phyloP scores from a whole-genome alignment of 1,140 invertebrate genomes.

The Bicyclus anynana region DNA sequence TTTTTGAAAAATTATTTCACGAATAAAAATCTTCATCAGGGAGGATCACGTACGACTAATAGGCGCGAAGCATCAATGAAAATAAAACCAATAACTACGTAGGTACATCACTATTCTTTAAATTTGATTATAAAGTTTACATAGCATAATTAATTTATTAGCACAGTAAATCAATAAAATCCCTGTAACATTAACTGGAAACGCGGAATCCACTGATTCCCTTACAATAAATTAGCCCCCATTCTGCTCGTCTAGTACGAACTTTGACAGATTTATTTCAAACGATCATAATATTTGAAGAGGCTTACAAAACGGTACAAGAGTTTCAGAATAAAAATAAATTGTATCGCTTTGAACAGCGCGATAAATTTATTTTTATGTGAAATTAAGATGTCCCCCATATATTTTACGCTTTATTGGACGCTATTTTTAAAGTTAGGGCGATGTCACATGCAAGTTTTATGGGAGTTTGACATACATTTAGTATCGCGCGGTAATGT shows the following conservation, averaged over 20 bases:
- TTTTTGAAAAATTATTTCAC: no score
- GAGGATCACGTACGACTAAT: no score
- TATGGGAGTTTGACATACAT: background rate
- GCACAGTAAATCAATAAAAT: slow-evolving; percentile 1
- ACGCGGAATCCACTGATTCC: background rate
- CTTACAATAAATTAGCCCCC: slow-evolving; percentile 1
- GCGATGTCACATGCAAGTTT: background rate
- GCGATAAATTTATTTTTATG: slow-evolving; percentile 44
- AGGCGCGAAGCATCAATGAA: no score
- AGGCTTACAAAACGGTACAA: slow-evolving; percentile 28
- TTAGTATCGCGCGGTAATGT: no score
- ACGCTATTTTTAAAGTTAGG: slow-evolving; percentile 14
- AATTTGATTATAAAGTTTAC: background rate
- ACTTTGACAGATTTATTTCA: slow-evolving; percentile 34
- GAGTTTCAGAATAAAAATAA: slow-evolving; percentile 30
- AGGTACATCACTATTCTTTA: no score
- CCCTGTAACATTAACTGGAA: background rate
- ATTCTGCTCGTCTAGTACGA: background rate
- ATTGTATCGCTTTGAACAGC: slow-evolving; percentile 19
- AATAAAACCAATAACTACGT: no score
- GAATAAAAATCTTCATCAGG: no score
- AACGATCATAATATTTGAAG: slow-evolving; percentile 37
- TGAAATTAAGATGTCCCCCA: slow-evolving; percentile 39
- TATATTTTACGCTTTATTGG: slow-evolving; percentile 32
- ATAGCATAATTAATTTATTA: background rate